Percentiles rank a stretch among this genome's conserved stretches.
Evolutionary conservation across 2,888 invertebrate species (phyloP).

Genomic region (Venustoraphidia nigricollis): DNA sequence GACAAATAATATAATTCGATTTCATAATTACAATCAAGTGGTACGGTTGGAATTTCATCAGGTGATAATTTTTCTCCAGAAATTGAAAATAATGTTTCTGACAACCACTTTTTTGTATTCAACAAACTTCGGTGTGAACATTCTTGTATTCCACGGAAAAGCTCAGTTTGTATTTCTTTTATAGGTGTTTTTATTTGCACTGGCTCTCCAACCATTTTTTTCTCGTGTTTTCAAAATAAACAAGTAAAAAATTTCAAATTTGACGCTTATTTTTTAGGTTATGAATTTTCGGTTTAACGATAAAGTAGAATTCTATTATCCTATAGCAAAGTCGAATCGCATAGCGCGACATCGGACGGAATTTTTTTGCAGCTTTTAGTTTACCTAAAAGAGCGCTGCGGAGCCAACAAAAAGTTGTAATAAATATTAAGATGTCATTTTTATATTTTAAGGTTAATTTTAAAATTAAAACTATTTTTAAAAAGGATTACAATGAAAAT

Average conservation of each 20-base stretch:
- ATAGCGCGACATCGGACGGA: no score
- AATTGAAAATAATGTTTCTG: constrained; percentile 68
- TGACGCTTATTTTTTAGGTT: background rate
- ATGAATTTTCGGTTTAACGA: no score
- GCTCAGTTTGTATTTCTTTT: constrained; percentile 45
- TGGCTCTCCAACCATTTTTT: constrained; percentile 10
- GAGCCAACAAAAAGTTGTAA: no score
- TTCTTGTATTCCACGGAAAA: constrained; percentile 48
- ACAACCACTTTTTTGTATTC: constrained; percentile 76
- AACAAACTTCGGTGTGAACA: constrained; percentile 65
- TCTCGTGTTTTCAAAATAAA: background rate
- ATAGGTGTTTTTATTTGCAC: constrained; percentile 31
- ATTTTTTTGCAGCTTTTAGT: no score
- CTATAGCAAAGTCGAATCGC: no score
- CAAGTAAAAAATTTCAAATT: background rate
- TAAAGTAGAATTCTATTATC: no score
- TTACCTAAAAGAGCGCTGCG: no score
- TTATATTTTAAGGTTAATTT: no score
- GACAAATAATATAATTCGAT: constrained; percentile 61
- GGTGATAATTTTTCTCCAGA: constrained; percentile 43
- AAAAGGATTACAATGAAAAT: no score
- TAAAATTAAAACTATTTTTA: no score
- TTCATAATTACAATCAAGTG: constrained; percentile 40
- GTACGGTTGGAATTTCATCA: constrained; percentile 32
- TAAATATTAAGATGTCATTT: no score